Conservation (phyloP, 2,113 vertebrate genomes). For the Brachypodius melanocephalos region DNA sequence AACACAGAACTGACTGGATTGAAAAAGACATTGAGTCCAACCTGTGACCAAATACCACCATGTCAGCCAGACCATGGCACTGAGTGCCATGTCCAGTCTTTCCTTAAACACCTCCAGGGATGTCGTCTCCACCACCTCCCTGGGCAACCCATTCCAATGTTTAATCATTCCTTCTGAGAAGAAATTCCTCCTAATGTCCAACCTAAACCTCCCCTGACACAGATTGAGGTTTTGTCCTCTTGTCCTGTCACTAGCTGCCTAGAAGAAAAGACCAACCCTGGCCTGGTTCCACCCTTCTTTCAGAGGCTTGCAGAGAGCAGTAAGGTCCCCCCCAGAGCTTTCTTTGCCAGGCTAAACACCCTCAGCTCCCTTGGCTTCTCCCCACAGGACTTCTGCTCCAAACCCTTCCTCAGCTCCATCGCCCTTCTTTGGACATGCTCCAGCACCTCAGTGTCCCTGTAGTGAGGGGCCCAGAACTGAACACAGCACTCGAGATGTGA, state of each 20-base stretch:
- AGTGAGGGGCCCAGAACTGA: not conserved
- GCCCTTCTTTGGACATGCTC: accelerated
- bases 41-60: not conserved
- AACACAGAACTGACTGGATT: not conserved
- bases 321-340: not conserved
- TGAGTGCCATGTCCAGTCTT: not conserved
- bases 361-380: not conserved
- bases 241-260: no score
- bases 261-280: not conserved
- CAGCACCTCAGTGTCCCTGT: not conserved
- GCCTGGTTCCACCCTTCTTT: not conserved
- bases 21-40: not conserved
- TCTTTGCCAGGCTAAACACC: not conserved
- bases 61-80: not conserved
- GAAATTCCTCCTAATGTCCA: not conserved
- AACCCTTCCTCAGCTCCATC: not conserved
- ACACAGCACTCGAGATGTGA: accelerated
- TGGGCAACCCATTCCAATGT: not conserved
- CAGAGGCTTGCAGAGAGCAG: not conserved
- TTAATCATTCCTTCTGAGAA: not conserved
- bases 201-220: not conserved
- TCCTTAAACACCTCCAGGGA: not conserved
- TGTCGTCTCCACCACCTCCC: accelerated
- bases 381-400: not conserved
- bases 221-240: not conserved